Evolutionary conservation across 2,797 vertebrate genomes (phyloP).

Genomic region (Catamblyrhynchus diadema): DNA sequence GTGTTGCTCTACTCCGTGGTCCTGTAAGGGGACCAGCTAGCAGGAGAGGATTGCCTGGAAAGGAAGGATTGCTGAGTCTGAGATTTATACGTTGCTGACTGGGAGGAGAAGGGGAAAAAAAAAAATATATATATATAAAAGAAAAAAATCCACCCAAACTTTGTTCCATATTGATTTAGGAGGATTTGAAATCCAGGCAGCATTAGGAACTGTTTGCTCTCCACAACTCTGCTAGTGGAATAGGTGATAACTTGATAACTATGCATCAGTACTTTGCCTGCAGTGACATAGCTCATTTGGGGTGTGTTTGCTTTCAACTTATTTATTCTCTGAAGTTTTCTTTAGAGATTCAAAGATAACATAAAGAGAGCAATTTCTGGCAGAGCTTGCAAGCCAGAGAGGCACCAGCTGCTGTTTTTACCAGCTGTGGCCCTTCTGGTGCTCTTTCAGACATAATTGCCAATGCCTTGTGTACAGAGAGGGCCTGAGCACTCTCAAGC

Average conservation of each 20-base stretch:
- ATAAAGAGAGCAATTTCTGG: not conserved
- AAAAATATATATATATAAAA: not conserved
- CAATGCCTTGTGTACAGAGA: not conserved
- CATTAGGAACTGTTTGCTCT: not conserved
- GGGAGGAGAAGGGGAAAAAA: accelerated
- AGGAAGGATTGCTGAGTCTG: not conserved
- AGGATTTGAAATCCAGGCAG: not conserved
- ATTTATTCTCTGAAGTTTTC: constrained; percentile 13
- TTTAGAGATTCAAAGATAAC: constrained; percentile 20
- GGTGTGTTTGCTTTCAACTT: not conserved
- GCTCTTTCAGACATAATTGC: not conserved
- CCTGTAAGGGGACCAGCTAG: not conserved
- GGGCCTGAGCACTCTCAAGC: not conserved
- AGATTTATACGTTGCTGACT: not conserved
- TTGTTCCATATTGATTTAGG: not conserved
- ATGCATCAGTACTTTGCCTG: not conserved
- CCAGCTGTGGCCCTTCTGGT: not conserved
- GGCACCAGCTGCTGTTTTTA: constrained; percentile 21
- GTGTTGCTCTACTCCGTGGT: not conserved
- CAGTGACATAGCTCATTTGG: not conserved
- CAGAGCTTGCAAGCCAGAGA: not conserved
- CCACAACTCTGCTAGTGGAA: not conserved
- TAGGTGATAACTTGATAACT: not conserved
- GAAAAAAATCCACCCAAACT: not conserved
- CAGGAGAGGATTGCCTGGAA: not conserved